Evolutionary conservation across 2,888 invertebrate species (phyloP).

Genomic region (Brassicogethes aeneus): DNA sequence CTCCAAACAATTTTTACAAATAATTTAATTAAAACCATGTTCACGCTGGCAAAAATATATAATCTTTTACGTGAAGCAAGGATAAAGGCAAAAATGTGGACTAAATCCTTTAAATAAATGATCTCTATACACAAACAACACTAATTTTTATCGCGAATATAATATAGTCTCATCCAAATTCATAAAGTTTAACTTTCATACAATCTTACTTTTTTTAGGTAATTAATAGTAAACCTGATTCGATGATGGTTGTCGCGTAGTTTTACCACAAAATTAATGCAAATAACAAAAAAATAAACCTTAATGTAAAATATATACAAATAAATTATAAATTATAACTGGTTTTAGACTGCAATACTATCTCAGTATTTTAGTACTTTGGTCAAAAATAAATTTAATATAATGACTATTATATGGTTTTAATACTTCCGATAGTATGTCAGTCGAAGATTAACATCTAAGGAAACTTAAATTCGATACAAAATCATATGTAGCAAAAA

Average conservation of each 20-base stretch:
- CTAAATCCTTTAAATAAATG: constrained; percentile 17
- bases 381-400: background rate
- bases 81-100: constrained; percentile 34
- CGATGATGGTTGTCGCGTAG: background rate
- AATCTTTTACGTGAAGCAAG: constrained; percentile 30
- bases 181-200: constrained; percentile 1
- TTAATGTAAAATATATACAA: background rate
- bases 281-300: background rate
- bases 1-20: constrained; percentile 13
- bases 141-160: constrained; percentile 5
- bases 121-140: constrained; percentile 20
- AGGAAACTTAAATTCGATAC: background rate
- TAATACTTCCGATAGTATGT: constrained; percentile 8
- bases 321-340: background rate
- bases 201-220: background rate
- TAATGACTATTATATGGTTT: background rate
- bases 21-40: constrained; percentile 11
- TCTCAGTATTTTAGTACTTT: background rate
- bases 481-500: too few relatives aligned
- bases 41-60: constrained; percentile 31
- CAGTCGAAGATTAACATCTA: constrained; percentile 12
- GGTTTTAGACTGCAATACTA: background rate
- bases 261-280: background rate
- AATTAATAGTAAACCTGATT: background rate
- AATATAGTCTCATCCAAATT: background rate